phyloP scores from a whole-genome alignment of 2,888 invertebrate species.

The Zaprionus obscuricornis region DNA sequence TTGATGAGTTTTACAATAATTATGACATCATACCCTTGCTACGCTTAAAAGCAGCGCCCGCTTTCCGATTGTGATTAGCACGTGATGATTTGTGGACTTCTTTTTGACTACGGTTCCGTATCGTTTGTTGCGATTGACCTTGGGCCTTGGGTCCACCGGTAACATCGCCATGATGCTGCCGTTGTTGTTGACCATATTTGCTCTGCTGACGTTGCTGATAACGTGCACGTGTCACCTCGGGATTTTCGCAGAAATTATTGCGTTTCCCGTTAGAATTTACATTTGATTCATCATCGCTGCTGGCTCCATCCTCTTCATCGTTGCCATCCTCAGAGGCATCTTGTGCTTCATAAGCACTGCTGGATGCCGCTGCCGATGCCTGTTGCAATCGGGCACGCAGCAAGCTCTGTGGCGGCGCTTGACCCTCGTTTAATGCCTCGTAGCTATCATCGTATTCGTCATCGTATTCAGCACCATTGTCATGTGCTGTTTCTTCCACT shows the following conservation, averaged over 20 bases:
- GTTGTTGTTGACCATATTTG: conserved; percentile 61
- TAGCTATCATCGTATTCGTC: conserved; percentile 98
- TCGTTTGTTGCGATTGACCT: conserved; percentile 91
- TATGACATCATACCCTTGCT: conserved; percentile 90
- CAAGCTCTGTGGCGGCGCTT: conserved; percentile 65
- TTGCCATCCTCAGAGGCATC: conserved; percentile 74
- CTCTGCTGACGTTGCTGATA: conserved; percentile 85
- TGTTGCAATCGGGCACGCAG: conserved; percentile 45
- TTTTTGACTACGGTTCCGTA: conserved; percentile 90
- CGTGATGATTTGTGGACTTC: conserved; percentile 89
- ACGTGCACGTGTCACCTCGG: conserved; percentile 88
- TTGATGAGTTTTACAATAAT: background rate
- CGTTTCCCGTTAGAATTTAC: conserved; percentile 11
- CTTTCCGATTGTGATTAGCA: conserved; percentile 92
- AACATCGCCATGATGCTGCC: conserved; percentile 82
- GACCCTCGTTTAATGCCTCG: conserved; percentile 86
- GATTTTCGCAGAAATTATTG: conserved; percentile 89
- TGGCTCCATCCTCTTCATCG: conserved; percentile 78
- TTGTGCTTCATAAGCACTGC: conserved; percentile 50
- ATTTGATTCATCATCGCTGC: conserved; percentile 73
- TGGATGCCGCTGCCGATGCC: conserved; percentile 25
- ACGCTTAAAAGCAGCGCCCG: conserved; percentile 92
- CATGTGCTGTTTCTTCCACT: conserved; percentile 83
- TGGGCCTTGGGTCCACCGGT: conserved; percentile 91
- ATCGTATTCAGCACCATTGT: conserved; percentile 87